Conservation (phyloP, 2,113 vertebrate genomes). For the Hemicordylus capensis region DNA sequence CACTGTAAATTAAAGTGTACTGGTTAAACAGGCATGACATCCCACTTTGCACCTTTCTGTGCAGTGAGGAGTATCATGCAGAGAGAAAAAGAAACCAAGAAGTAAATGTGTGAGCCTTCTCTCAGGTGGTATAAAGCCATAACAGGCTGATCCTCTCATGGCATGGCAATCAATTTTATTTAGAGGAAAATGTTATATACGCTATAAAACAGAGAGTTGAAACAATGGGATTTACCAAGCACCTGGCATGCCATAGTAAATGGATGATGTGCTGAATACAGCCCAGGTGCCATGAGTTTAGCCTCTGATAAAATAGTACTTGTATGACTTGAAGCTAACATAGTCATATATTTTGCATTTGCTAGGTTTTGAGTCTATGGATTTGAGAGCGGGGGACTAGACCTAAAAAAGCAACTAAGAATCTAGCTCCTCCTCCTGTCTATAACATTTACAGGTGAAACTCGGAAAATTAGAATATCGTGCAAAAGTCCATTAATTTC, state of each 20-base stretch:
- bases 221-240: neutral
- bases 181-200: neutral
- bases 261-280: neutral
- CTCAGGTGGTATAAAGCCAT: neutral
- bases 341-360: neutral
- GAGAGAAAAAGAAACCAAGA: slow-evolving; percentile 1
- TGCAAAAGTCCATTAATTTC: too few relatives aligned
- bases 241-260: neutral
- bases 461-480: too few relatives aligned
- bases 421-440: neutral
- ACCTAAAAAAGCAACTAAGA: neutral
- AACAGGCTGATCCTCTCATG: neutral
- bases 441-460: too few relatives aligned
- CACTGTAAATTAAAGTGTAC: neutral
- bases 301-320: neutral
- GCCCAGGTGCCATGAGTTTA: neutral
- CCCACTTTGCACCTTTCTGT: neutral
- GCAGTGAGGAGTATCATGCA: neutral
- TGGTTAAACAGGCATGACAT: too few relatives aligned
- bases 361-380: neutral
- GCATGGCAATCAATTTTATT: neutral
- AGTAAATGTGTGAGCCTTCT: neutral
- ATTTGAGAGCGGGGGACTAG: too few relatives aligned
- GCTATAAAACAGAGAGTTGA: neutral
- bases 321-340: neutral